A percentile compares a stretch with the other conserved stretches of the same genome.
Conservation (phyloP, 2,113 vertebrate species). For the Prionailurus viverrinus region DNA sequence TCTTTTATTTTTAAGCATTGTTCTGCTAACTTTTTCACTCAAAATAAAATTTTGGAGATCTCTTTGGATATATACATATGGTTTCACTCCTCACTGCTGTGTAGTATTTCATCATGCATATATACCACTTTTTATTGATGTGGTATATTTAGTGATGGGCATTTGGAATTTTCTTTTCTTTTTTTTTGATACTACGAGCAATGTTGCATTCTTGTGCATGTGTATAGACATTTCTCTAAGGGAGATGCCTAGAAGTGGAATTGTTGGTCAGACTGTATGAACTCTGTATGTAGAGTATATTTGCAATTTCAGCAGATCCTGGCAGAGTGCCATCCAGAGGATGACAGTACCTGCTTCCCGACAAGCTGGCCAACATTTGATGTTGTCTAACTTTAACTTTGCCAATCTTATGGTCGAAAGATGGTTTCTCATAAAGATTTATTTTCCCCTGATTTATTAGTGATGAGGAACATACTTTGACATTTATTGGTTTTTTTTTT, state of each 20-base stretch:
- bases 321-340: neutral
- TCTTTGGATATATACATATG: neutral
- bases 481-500: neutral
- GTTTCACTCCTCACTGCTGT: neutral
- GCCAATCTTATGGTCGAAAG: slow-evolving; percentile 46
- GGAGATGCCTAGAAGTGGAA: neutral
- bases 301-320: slow-evolving; percentile 26
- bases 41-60: neutral
- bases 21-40: neutral
- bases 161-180: neutral
- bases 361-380: slow-evolving; percentile 6
- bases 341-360: neutral
- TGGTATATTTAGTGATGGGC: neutral
- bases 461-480: slow-evolving; percentile 49
- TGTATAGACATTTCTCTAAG: neutral
- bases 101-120: neutral
- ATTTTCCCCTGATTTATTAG: slow-evolving; percentile 47
- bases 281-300: neutral
- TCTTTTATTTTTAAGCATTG: neutral
- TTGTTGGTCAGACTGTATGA: neutral
- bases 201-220: neutral
- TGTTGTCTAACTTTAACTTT: slow-evolving; percentile 44
- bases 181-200: neutral
- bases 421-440: slow-evolving; percentile 5
- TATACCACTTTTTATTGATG: neutral